A percentile compares a stretch with the other conserved stretches of the same genome.
Evolutionary conservation across 2,888 invertebrate species (phyloP).

Genomic region (Thyatira batis): DNA sequence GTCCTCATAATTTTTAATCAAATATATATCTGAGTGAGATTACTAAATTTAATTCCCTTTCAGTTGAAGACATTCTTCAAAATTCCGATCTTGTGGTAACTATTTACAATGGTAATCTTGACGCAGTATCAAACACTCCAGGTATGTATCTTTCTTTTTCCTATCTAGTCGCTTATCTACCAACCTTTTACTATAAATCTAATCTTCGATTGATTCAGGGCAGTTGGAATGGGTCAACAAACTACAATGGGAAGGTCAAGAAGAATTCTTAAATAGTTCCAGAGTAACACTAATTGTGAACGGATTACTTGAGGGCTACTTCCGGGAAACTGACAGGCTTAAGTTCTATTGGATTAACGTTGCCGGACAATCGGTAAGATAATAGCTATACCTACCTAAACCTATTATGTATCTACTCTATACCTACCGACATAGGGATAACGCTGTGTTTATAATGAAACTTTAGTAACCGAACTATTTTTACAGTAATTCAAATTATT

Average conservation of each 20-base stretch:
- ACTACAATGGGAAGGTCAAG: constrained; percentile 84
- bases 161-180: neutral
- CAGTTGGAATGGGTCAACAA: constrained; percentile 89
- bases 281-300: constrained; percentile 82
- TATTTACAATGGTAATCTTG: constrained; percentile 90
- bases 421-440: too few relatives aligned
- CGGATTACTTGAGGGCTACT: constrained; percentile 86
- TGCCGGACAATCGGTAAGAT: constrained; percentile 88
- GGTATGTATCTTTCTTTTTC: constrained; percentile 72
- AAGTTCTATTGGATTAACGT: constrained; percentile 89
- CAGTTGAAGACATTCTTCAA: constrained; percentile 86
- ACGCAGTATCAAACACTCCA: constrained; percentile 91
- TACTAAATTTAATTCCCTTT: constrained; percentile 28
- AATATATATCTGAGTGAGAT: neutral
- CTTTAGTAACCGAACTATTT: neutral
- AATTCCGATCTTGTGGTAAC: constrained; percentile 84
- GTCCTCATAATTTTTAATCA: neutral
- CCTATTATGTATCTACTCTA: neutral
- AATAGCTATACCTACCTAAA: too few relatives aligned
- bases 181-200: neutral
- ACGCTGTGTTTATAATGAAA: too few relatives aligned
- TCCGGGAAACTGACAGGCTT: constrained; percentile 84
- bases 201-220: constrained; percentile 63
- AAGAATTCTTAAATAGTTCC: constrained; percentile 78
- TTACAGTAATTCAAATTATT: neutral